Evolutionary conservation across 1,140 invertebrate genomes (phyloP).

Genomic region (Centruroides sculpturatus): DNA sequence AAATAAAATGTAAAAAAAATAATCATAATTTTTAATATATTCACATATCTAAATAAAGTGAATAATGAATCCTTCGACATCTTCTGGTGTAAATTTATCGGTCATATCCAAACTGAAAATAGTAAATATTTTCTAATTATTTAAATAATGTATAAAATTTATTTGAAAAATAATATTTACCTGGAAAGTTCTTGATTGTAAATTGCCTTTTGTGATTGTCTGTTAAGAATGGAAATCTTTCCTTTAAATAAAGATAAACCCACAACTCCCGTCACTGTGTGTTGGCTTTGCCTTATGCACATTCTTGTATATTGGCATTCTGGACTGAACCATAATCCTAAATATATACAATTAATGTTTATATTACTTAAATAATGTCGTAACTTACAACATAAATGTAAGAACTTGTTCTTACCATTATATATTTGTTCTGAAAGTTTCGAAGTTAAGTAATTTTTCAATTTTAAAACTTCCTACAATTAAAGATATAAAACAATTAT

Average conservation of each 20-base stretch:
- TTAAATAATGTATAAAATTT: background rate
- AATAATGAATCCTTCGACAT: slow-evolving; percentile 67
- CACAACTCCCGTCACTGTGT: slow-evolving; percentile 53
- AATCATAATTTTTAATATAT: too few relatives aligned
- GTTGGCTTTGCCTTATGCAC: slow-evolving; percentile 53
- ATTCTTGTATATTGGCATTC: slow-evolving; percentile 52
- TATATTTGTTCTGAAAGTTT: slow-evolving; percentile 34
- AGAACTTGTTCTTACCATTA: slow-evolving; percentile 22
- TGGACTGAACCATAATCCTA: slow-evolving; percentile 69
- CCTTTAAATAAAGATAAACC: slow-evolving; percentile 56
- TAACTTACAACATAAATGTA: background rate
- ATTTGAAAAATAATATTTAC: slow-evolving; percentile 18
- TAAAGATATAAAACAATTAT: too few relatives aligned
- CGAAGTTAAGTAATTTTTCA: slow-evolving; percentile 28
- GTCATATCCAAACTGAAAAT: slow-evolving; percentile 55
- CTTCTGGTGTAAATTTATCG: slow-evolving; percentile 55
- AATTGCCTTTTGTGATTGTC: slow-evolving; percentile 43
- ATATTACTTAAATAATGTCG: background rate
- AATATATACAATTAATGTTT: background rate
- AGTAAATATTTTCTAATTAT: background rate
- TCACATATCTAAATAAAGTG: too few relatives aligned
- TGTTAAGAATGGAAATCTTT: slow-evolving; percentile 41
- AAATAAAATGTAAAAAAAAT: too few relatives aligned
- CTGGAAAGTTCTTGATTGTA: slow-evolving; percentile 62
- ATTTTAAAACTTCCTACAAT: slow-evolving; percentile 29